Base-by-base conservation (phyloP, 2,797 vertebrate genomes). In the Australoheros facetus region DNA sequence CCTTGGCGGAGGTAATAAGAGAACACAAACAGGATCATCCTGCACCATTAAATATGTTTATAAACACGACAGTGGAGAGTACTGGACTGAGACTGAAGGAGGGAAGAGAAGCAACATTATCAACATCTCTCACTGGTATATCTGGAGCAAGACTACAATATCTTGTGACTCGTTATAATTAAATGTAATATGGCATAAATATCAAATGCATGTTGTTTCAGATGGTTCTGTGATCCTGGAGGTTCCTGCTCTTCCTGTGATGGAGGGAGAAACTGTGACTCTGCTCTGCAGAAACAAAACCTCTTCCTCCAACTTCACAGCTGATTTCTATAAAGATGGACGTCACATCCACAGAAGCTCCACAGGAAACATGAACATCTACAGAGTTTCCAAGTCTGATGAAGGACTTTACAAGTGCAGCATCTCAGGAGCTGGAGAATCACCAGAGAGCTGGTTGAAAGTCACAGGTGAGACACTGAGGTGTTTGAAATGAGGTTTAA, bases 11-110 rank as follows among this genome's bases (percentile, higher is more conserved):
- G 26, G 26, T 26, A 26, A 4, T 54, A 1, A 1, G 21, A 69
- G 26, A 54, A 23, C 30, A 8, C 10, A 30, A 71, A 54, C 69
- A 34, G 19, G n/a, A 1, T 71, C 51, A 8, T 2, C 16, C 21
- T 73, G 71, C 0, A 45, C 14, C 16, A 56, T 73, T 30, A 5
- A 10, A 5, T 0, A 0, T 7, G 13, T 32, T 8, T 56, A 56
- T 32, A 0, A 1, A 3, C 2, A 16, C 7, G 70, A 72, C 70
- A 56, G 70, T 32, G 70, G 70, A 23, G 34, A 56, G n/a, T 72
- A 72, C 51, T 55, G 53, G 70, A 56, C 32, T 56, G 70, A 37
- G 30, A 34, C 34, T 14, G 70, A 21, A 26, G n/a, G 32, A 17
- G n/a, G 32, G 26, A 10, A 55, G 53, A 23, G 7, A 23, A 56